Conservation (phyloP, 2,888 invertebrate species). For the Horisme vitalbata region DNA sequence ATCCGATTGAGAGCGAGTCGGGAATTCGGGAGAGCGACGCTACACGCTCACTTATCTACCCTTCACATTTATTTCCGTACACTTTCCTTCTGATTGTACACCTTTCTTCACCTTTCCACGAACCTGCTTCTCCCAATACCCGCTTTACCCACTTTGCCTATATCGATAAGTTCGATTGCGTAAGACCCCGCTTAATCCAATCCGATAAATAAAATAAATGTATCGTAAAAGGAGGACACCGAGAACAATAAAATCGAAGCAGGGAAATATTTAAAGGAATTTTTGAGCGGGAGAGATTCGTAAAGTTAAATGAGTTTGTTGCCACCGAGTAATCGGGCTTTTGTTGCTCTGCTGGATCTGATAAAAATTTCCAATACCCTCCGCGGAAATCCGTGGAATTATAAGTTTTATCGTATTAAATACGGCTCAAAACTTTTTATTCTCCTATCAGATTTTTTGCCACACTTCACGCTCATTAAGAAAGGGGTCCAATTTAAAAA, state of each 20-base stretch:
- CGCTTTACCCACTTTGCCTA: constrained; percentile 22
- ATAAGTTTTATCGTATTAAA: constrained; percentile 30
- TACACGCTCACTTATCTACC: constrained; percentile 76
- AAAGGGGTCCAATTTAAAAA: constrained; percentile 20
- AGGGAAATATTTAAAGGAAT: constrained; percentile 67
- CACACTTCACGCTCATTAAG: constrained; percentile 1
- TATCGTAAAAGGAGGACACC: constrained; percentile 65
- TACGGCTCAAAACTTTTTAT: constrained; percentile 3
- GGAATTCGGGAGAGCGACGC: constrained; percentile 55
- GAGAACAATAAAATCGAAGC: constrained; percentile 74
- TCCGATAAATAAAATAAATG: constrained; percentile 72
- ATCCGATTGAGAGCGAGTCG: constrained; percentile 70
- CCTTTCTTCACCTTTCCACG: constrained; percentile 36
- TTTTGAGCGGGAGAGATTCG: constrained; percentile 67
- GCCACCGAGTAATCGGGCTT: constrained; percentile 64
- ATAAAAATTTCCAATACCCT: constrained; percentile 61
- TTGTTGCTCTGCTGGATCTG: constrained; percentile 69
- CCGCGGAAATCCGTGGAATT: constrained; percentile 22
- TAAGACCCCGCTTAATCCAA: constrained; percentile 59
- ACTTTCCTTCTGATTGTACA: constrained; percentile 59
- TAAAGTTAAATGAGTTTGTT: constrained; percentile 81
- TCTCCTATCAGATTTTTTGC: neutral
- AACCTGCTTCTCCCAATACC: constrained; percentile 27
- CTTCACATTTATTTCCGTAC: constrained; percentile 77
- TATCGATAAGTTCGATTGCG: constrained; percentile 34